These are phyloP conservation scores for Sebastiscus albofasciatus DNA, from an alignment of 2,797 vertebrate genomes.

Conservation along the genomic window DNA sequence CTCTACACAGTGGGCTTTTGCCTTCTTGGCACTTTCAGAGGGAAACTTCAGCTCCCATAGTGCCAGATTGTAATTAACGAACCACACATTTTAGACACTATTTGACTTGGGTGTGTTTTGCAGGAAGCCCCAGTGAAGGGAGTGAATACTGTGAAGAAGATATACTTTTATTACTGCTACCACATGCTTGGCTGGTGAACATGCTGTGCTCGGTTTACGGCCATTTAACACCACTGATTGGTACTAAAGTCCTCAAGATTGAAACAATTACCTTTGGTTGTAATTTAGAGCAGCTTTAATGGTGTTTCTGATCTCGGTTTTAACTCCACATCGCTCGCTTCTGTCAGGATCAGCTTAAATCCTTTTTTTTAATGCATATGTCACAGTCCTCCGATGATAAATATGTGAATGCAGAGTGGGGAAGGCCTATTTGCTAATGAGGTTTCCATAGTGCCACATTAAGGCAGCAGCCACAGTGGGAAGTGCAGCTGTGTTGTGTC, in stretches of 20 bases:
- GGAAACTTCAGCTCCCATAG: background rate
- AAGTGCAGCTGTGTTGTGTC: slow-evolving; percentile 78
- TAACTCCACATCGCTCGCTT: background rate
- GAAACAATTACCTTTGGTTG: slow-evolving; percentile 39
- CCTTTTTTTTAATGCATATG: slow-evolving; percentile 21
- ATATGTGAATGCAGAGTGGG: slow-evolving; percentile 43
- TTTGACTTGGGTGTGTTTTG: slow-evolving; percentile 12
- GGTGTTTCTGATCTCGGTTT: slow-evolving; percentile 26
- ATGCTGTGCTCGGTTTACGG: slow-evolving; percentile 29
- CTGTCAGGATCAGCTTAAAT: slow-evolving; percentile 23
- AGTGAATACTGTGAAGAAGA: background rate
- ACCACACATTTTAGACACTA: slow-evolving; percentile 13
- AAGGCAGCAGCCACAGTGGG: slow-evolving; percentile 67
- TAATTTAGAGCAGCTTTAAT: slow-evolving; percentile 37
- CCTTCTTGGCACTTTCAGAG: slow-evolving; percentile 23
- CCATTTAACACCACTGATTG: slow-evolving; percentile 38
- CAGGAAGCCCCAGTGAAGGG: background rate
- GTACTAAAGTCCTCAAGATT: slow-evolving; percentile 41
- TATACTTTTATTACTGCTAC: slow-evolving; percentile 23
- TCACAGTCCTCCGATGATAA: slow-evolving; percentile 52
- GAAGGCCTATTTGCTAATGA: slow-evolving; percentile 69
- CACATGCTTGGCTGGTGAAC: slow-evolving; percentile 24
- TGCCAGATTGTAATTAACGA: slow-evolving; percentile 45
- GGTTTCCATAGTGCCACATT: slow-evolving; percentile 74
- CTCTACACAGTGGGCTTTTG: background rate